Evolutionary conservation across 2,888 invertebrate genomes (phyloP).

Genomic region (Acanthococcus lagerstroemiae): DNA sequence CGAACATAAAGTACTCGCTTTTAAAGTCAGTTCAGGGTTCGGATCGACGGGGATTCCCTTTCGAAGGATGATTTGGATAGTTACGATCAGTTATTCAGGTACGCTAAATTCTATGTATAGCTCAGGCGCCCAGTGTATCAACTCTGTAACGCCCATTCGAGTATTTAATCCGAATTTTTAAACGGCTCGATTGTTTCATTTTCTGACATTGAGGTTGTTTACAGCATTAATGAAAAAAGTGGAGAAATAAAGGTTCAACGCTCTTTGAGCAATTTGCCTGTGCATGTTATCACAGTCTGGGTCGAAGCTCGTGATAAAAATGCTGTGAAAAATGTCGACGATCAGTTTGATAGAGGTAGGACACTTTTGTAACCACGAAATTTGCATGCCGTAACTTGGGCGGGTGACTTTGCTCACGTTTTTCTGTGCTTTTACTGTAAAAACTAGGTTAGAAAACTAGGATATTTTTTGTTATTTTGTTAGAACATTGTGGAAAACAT

Average conservation of each 20-base stretch:
- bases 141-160: too few relatives aligned
- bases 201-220: background rate
- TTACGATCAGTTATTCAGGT: conserved; percentile 53
- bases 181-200: background rate
- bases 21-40: conserved; percentile 58
- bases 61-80: conserved; percentile 53
- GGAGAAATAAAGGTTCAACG: conserved; percentile 60
- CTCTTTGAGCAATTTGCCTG: conserved; percentile 59
- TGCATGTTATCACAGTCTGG: conserved; percentile 62
- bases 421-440: background rate
- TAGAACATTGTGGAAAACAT: too few relatives aligned
- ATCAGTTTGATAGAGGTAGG: conserved; percentile 48
- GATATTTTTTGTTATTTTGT: too few relatives aligned
- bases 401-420: background rate
- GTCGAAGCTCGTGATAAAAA: conserved; percentile 60
- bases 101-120: conserved; percentile 10
- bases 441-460: too few relatives aligned
- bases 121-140: too few relatives aligned
- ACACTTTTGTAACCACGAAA: too few relatives aligned
- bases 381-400: too few relatives aligned
- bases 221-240: conserved; percentile 54
- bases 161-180: background rate
- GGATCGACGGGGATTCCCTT: conserved; percentile 63
- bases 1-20: conserved; percentile 58
- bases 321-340: conserved; percentile 54